Evolutionary conservation across 2,888 invertebrate species (phyloP), one percentile per base, ranked within the genome.

Genomic region (Toxonevra muliebris): DNA sequence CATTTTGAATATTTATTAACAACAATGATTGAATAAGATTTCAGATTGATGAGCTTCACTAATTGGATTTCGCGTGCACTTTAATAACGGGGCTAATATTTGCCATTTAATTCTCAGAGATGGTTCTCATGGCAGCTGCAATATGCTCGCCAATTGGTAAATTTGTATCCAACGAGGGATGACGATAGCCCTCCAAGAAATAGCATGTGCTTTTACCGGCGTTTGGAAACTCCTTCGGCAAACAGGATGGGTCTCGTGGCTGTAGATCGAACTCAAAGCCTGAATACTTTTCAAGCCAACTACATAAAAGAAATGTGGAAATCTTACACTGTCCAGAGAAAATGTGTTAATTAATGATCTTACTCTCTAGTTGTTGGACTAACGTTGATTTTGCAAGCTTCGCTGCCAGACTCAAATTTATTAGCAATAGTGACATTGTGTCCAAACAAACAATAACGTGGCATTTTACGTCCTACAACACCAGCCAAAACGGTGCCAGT

Each of bases 391-490:
- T 90, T 91, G 76, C 95, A 88, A 0, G 96, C 95, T 81, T 95
- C 95, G 71, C 97, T 97, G 52, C 94, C 91, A 0, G 96, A 96
- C 84, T 97, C 97, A 80, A 97, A 97, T 87, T 96, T 97, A 86
- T 97, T 97, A 60, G 97, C 97, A 66, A 97, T 89, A 1, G 96
- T 96, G 15, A 96, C 96, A 82, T 97, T 96, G 84, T 97, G 96
- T 0, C 97, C 97, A 79, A 97, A 97, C 70, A 97, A 90, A 83
- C 97, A 97, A 80, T 97, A 97, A 75, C 97, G 90, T 13, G 85
- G 85, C 85, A 85, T 85, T 77, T 94, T 96, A 63, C 94, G 93
- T 0, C 97, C 97, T 5, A 97, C 97, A 0, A 97, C 95, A 0
- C 97, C 97, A 1, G 97, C 96, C 54, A 97, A 85, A 0, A 97